These are phyloP conservation scores for Neelides folsomi DNA, from an alignment of 2,888 invertebrate genomes.

Conservation along the genomic window DNA sequence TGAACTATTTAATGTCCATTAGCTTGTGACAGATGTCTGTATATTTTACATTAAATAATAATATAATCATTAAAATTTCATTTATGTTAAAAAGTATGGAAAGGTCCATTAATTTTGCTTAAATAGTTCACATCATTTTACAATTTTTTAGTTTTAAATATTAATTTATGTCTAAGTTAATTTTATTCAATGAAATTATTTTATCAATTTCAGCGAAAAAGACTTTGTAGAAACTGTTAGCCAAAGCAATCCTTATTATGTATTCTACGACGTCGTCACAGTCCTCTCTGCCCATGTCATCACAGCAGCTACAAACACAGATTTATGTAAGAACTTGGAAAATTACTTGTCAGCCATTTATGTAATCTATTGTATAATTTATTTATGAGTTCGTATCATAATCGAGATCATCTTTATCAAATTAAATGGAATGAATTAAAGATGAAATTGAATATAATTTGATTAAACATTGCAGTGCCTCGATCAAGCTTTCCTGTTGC, in stretches of 20 bases:
- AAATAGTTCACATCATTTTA: too few species aligned
- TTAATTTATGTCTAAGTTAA: too few species aligned
- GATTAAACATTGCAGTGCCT: conserved; percentile 16
- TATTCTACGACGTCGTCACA: conserved; percentile 32
- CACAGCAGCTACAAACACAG: conserved; percentile 21
- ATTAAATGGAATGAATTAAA: too few species aligned
- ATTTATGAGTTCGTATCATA: too few species aligned
- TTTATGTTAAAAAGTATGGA: too few species aligned
- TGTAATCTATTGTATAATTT: neutral
- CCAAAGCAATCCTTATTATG: conserved; percentile 18
- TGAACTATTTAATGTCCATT: neutral
- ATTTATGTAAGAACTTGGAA: conserved; percentile 18
- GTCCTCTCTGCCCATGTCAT: conserved; percentile 27
- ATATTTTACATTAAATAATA: neutral
- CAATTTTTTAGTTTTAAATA: too few species aligned
- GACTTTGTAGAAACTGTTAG: conserved; percentile 25
- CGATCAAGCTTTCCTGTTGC: conserved; percentile 29
- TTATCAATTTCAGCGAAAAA: conserved; percentile 19
- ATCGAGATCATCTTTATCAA: too few species aligned
- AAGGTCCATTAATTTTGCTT: too few species aligned
- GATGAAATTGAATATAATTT: neutral
- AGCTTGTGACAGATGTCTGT: neutral
- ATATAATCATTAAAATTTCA: too few species aligned
- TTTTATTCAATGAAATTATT: neutral
- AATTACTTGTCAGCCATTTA: neutral